Base-by-base conservation (phyloP, 2,888 invertebrate genomes). In the Loripinus fragilis region DNA sequence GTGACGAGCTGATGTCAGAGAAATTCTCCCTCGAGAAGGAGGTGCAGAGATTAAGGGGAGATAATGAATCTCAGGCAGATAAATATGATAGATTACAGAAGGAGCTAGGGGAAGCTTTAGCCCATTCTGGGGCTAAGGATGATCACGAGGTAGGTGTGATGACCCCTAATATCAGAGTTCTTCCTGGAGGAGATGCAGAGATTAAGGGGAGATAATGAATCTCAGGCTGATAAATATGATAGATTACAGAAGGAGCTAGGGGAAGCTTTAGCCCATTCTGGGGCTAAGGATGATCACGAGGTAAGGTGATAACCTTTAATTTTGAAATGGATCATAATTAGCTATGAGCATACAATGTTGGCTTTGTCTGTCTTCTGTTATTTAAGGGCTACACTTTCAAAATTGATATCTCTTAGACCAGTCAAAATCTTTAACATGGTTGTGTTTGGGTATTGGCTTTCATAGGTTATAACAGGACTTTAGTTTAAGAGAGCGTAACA, bases 11-110 rank as follows among this genome's bases (percentile, higher is more conserved):
- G 35, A 95, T 96, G 88, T 96, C 97, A 3, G 97, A 98, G 93
- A 98, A 97, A 91, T 97, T 96, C 91, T 95, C 96, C 3, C 94
- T 97, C 71, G 98, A 98, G 92, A 97, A 97, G 94, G 96, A 96
- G 90, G 95, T 98, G 5, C 77, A 87, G 83, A 84, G 85, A 80
- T 64, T 83, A 42, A 81, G 80, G 50, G 76, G 70, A 52, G 86
- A 86, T 42, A 33, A 97, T 86, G 98, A 98, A 93, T 94, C 97
- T 91, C 97, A 97, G 93, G 97, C 97, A 0, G 98, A 98, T 94
- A 97, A 97, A 91, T 94, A 97, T 78, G 94, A 95, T 70, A 95
- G 96, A 15, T 95, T 98, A 72, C 96, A 96, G 80, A 95, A 96
- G 71, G 98, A 98, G 93, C 94, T 98, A 77, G 97, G 97, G 88